Base-by-base conservation (phyloP, 2,113 vertebrate genomes). In the Ailurus styani region DNA sequence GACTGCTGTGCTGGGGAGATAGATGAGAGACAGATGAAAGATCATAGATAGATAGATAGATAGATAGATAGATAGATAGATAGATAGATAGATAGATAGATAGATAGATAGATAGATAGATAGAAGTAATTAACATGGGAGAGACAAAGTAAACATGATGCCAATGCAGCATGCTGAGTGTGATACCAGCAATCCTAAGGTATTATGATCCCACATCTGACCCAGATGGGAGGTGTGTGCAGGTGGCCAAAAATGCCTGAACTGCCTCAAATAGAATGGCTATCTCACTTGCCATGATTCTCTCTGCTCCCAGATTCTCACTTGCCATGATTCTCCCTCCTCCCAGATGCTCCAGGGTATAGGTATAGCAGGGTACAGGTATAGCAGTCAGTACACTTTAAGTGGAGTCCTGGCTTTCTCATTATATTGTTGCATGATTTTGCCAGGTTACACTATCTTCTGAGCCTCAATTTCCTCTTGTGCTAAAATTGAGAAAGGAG, bases 381-480 rank as follows among this genome's bases (percentile, higher is more conserved):
- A 42, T 45, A 84, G 70, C n/a, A 96, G 54, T 81, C 45, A 83
- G 23, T 88, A 12, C 10, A 60, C 70, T 82, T 88, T 45, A 31
- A 73, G 87, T 40, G 31, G 21, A 90, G 45, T 87, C 25, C 55
- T 93, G 57, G 8, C 40, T 97, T 95, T 96, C 75, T 93, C 47
- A 72, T 91, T 93, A 93, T n/a, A 55, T 91, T 88, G 37, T 25
- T 66, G 18, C 47, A 66, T 54, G 54, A 87, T 45, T 95, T 96
- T 55, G 55, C 37, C 72, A 89, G 72, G 20, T 91, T 92, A 84
- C 54, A 88, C 72, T 78, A 60, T 50, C 66, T 85, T 95, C 37
- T 87, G 55, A 96, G 47, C 52, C 64, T 97, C 75, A 66, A 68
- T 95, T 94, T 97, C n/a, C 11, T 93, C 75, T 83, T 78, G 54